Conservation (phyloP, 2,888 invertebrate genomes). For the Xestoiulus laeticollis region DNA sequence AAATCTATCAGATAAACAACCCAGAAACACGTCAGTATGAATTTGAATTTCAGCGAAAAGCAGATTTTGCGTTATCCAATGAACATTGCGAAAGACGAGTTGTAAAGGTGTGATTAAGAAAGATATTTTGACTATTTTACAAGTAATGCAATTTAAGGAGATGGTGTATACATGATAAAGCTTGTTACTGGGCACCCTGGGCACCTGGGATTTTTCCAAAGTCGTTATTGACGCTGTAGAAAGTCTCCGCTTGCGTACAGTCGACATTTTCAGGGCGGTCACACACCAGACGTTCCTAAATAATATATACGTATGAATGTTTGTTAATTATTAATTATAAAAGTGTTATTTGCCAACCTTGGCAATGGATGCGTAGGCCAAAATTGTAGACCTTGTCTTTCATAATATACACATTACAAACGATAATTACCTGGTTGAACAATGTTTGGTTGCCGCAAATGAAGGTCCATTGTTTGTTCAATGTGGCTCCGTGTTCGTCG, state of each 20-base stretch:
- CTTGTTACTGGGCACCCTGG: conserved; percentile 19
- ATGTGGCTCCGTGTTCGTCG: conserved; percentile 53
- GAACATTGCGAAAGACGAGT: neutral
- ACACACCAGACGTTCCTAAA: conserved; percentile 55
- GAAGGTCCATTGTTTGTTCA: conserved; percentile 55
- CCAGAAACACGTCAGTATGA: neutral
- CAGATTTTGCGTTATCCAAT: neutral
- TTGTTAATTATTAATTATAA: neutral
- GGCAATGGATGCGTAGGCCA: too few species aligned
- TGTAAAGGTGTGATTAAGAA: neutral
- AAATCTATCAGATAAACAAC: neutral
- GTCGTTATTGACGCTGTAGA: conserved; percentile 54
- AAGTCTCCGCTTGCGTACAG: conserved; percentile 51
- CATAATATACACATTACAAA: too few species aligned
- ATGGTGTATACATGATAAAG: neutral
- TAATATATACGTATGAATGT: neutral
- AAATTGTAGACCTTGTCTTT: too few species aligned
- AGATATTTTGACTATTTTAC: neutral
- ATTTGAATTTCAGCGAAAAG: neutral
- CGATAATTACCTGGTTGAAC: conserved; percentile 55
- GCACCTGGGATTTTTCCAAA: conserved; percentile 53
- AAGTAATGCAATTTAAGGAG: neutral
- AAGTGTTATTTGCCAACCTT: neutral
- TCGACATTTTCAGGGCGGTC: conserved; percentile 55
- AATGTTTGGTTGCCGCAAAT: conserved; percentile 56